Evolutionary conservation across 2,797 vertebrate genomes (phyloP).

Genomic region (Pangasius krempfi): DNA sequence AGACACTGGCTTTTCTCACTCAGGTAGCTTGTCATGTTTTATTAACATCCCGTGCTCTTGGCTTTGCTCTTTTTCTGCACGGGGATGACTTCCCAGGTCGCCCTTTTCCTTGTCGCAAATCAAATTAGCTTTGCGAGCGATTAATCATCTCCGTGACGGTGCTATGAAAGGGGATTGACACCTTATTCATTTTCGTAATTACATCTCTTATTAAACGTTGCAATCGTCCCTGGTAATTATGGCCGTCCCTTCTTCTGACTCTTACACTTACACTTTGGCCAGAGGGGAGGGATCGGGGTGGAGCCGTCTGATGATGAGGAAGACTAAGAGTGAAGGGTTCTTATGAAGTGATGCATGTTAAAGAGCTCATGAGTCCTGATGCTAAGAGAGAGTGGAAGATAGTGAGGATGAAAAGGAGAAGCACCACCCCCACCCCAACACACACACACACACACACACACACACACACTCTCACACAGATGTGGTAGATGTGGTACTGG

Average conservation of each 20-base stretch:
- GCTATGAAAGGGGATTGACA: slow-evolving; percentile 74
- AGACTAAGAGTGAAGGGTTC: slow-evolving; percentile 59
- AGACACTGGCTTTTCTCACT: slow-evolving; percentile 43
- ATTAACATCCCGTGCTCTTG: slow-evolving; percentile 76
- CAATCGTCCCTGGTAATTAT: slow-evolving; percentile 77
- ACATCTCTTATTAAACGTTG: slow-evolving; percentile 79
- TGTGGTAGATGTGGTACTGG: background rate
- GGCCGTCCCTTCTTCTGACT: slow-evolving; percentile 73
- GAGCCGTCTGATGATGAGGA: slow-evolving; percentile 65
- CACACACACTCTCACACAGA: background rate
- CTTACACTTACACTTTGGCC: slow-evolving; percentile 72
- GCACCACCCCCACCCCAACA: background rate
- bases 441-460: slow-evolving; percentile 6
- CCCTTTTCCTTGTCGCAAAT: slow-evolving; percentile 80
- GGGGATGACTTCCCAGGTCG: slow-evolving; percentile 73
- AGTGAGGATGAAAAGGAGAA: background rate
- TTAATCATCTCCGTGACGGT: slow-evolving; percentile 77
- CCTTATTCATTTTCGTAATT: slow-evolving; percentile 85
- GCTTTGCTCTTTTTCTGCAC: slow-evolving; percentile 68
- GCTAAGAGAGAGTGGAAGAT: background rate
- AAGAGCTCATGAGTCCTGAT: background rate
- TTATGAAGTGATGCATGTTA: background rate
- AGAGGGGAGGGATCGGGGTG: slow-evolving; percentile 67
- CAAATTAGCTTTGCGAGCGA: slow-evolving; percentile 79
- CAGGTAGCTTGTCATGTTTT: slow-evolving; percentile 72